These are phyloP conservation scores for Micrastur ruficollis DNA, from an alignment of 2,797 vertebrate genomes.

Conservation along the genomic window DNA sequence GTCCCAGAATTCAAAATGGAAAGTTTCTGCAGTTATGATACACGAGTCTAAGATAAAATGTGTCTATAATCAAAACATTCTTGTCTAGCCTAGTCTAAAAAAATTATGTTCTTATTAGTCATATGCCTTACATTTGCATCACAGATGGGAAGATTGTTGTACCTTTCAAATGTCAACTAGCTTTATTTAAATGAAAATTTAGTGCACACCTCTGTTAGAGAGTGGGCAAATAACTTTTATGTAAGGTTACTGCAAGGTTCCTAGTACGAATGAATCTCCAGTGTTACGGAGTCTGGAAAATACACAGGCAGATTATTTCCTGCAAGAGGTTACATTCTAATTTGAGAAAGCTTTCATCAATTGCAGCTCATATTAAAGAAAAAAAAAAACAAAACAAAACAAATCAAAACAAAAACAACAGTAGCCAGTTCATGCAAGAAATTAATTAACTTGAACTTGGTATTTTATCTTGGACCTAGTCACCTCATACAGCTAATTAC, in stretches of 20 bases:
- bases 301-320: not conserved
- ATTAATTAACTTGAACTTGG: not conserved
- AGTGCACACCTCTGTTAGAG: not conserved
- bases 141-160: not conserved
- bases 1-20: not conserved
- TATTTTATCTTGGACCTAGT: not conserved
- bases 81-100: not conserved
- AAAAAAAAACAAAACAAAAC: too few species aligned
- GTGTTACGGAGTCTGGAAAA: not conserved
- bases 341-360: not conserved
- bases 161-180: not conserved
- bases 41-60: not conserved
- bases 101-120: not conserved
- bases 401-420: not conserved
- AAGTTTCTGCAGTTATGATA: constrained; percentile 18
- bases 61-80: not conserved
- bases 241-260: not conserved
- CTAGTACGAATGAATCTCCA: not conserved
- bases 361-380: not conserved
- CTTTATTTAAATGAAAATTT: not conserved
- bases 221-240: not conserved
- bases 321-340: not conserved
- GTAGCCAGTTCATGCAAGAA: not conserved
- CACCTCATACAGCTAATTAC: not conserved
- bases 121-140: not conserved